These are phyloP conservation scores for Apistogramma diplotaenia DNA, from an alignment of 2,113 vertebrate genomes.

Conservation along the genomic window DNA sequence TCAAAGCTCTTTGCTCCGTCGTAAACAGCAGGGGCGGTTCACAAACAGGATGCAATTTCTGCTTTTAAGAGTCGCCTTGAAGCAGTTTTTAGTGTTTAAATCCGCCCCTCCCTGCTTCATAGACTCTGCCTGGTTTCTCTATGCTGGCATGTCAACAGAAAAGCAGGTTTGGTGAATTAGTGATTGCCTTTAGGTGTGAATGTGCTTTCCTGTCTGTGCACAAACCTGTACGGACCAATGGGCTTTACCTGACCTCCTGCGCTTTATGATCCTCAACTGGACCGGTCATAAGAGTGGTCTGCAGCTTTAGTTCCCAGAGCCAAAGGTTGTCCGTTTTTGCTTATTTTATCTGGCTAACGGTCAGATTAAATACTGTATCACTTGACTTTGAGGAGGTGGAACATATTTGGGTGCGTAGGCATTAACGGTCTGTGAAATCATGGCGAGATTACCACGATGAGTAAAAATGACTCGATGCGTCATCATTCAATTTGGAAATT, in stretches of 20 bases:
- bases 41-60: neutral
- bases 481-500: neutral
- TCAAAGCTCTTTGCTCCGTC: neutral
- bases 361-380: neutral
- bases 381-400: neutral
- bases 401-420: neutral
- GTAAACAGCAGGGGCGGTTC: neutral
- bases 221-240: neutral
- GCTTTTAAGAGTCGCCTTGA: neutral
- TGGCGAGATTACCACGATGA: neutral
- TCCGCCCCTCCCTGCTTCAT: neutral
- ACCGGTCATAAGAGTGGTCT: neutral
- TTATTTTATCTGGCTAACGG: too few species aligned
- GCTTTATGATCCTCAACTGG: neutral
- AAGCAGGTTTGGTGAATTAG: neutral
- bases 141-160: neutral
- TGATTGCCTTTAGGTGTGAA: neutral
- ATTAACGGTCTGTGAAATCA: neutral
- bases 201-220: neutral
- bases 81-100: neutral
- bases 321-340: neutral
- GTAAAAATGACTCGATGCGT: neutral
- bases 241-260: neutral
- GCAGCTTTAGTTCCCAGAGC: neutral
- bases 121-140: neutral